phyloP scores from a whole-genome alignment of 1,140 invertebrate species.

The Notospermus geniculatus region DNA sequence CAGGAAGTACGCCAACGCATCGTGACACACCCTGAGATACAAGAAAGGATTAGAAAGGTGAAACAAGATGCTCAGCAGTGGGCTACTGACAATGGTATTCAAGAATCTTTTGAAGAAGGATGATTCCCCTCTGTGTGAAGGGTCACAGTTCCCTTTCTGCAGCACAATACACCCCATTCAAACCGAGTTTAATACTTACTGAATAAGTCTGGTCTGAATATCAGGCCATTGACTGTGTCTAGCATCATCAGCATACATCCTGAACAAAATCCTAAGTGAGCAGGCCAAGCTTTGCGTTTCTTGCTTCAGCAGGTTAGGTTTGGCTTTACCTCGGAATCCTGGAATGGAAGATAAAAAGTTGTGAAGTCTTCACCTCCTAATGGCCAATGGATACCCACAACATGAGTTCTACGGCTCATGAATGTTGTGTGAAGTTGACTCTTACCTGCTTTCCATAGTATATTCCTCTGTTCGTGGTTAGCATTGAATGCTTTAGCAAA shows the following conservation, averaged over 20 bases:
- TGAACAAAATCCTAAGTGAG: constrained; percentile 85
- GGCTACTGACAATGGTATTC: too few relatives aligned
- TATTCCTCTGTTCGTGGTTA: constrained; percentile 88
- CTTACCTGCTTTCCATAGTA: constrained; percentile 87
- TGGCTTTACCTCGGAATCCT: constrained; percentile 85
- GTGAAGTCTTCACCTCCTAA: too few relatives aligned
- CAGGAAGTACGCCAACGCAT: constrained; percentile 89
- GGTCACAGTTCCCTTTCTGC: too few relatives aligned
- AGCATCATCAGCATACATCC: constrained; percentile 50
- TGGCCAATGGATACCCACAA: too few relatives aligned
- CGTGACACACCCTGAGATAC: constrained; percentile 66
- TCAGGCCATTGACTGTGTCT: constrained; percentile 64
- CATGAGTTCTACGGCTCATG: too few relatives aligned
- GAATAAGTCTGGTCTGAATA: constrained; percentile 54
- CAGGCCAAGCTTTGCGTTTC: constrained; percentile 95
- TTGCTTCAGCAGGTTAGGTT: constrained; percentile 92
- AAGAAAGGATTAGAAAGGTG: too few relatives aligned
- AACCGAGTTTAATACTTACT: constrained; percentile 36
- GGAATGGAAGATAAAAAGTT: constrained; percentile 19
- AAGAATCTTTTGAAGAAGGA: too few relatives aligned
- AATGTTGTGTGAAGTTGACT: too few relatives aligned
- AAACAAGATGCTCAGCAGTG: too few relatives aligned
- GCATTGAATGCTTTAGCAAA: constrained; percentile 94
- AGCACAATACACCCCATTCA: too few relatives aligned
- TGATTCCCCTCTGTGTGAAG: too few relatives aligned